Conservation (phyloP, 2,888 invertebrate species). For the Plusia festucae region DNA sequence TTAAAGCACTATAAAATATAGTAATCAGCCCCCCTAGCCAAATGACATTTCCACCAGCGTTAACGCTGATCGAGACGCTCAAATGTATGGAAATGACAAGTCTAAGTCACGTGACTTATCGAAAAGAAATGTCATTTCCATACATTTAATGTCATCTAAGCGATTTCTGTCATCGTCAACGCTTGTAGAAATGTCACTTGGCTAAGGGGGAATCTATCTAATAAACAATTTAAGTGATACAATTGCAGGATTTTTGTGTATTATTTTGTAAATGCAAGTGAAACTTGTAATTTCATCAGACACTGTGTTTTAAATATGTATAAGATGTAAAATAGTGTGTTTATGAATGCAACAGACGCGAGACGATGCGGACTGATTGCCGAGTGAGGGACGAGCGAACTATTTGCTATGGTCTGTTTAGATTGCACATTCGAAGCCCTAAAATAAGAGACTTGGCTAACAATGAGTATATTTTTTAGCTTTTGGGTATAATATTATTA, state of each 20-base stretch:
- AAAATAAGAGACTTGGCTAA: slow-evolving; percentile 9
- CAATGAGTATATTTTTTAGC: not conserved
- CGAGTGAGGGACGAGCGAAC: slow-evolving; percentile 53
- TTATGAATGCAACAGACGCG: slow-evolving; percentile 35
- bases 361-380: slow-evolving; percentile 41
- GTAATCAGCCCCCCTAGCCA: too few relatives aligned
- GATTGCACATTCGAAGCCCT: slow-evolving; percentile 41
- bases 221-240: not conserved
- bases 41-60: too few relatives aligned
- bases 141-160: too few relatives aligned
- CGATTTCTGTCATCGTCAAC: too few relatives aligned
- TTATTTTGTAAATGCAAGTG: not conserved
- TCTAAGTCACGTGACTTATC: too few relatives aligned
- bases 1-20: too few relatives aligned
- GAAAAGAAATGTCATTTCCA: too few relatives aligned
- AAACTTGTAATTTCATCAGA: slow-evolving; percentile 22
- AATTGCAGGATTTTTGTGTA: not conserved
- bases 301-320: slow-evolving; percentile 50
- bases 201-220: too few relatives aligned
- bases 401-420: slow-evolving; percentile 58
- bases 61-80: too few relatives aligned
- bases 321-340: slow-evolving; percentile 45
- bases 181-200: too few relatives aligned
- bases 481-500: too few relatives aligned
- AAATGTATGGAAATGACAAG: too few relatives aligned